phyloP scores from a whole-genome alignment of 1,140 invertebrate genomes.

The Sitobion miscanthi region DNA sequence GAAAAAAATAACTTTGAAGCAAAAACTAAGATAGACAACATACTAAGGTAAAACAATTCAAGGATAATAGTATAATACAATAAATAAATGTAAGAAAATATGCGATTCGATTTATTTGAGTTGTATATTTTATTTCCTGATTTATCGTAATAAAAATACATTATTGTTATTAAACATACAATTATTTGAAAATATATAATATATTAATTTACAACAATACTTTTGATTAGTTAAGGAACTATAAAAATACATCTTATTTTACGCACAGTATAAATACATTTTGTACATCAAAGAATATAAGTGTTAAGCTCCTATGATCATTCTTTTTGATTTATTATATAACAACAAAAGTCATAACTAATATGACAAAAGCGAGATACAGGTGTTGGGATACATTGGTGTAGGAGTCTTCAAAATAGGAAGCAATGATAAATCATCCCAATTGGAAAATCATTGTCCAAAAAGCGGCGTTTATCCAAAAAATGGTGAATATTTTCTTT shows the following conservation, averaged over 20 bases:
- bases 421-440: neutral
- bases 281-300: neutral
- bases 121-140: neutral
- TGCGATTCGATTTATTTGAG: neutral
- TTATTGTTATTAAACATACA: neutral
- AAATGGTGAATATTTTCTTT: neutral
- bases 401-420: neutral
- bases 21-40: neutral
- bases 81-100: neutral
- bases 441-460: neutral
- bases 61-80: neutral
- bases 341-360: neutral
- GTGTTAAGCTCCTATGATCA: neutral
- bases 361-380: neutral
- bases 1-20: neutral
- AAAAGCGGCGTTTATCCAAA: neutral
- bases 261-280: neutral
- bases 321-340: conserved; percentile 18
- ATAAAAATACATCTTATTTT: neutral
- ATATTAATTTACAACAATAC: neutral
- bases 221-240: neutral
- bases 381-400: neutral
- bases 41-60: neutral
- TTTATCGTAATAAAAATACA: neutral
- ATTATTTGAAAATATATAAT: neutral